Conservation (phyloP, 2,888 invertebrate species). For the Eumacrocentrus americanus region DNA sequence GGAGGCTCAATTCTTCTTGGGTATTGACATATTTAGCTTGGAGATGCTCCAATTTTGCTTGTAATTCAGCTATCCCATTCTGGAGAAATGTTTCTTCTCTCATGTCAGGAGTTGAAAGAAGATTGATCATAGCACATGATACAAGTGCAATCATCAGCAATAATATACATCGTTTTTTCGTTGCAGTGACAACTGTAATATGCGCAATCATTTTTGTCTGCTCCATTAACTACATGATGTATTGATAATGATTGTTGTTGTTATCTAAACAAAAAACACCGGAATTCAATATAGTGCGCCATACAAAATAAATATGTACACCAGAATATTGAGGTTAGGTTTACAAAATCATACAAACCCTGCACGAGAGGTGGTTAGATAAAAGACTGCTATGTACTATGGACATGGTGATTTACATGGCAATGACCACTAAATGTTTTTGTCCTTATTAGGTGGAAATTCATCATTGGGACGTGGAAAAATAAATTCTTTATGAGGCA, state of each 20-base stretch:
- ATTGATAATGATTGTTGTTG: not conserved
- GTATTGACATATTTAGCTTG: conserved; percentile 79
- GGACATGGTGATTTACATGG: too few relatives aligned
- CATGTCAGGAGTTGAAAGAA: conserved; percentile 50
- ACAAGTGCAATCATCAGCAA: conserved; percentile 50
- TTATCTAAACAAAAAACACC: too few relatives aligned
- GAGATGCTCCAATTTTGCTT: conserved; percentile 78
- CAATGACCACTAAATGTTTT: too few relatives aligned
- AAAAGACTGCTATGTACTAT: too few relatives aligned
- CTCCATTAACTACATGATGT: conserved; percentile 10
- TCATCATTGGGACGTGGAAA: too few relatives aligned
- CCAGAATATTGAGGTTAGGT: too few relatives aligned
- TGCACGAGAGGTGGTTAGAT: too few relatives aligned
- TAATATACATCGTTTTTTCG: conserved; percentile 51
- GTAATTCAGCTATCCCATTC: conserved; percentile 73
- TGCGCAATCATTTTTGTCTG: conserved; percentile 46
- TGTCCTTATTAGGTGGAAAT: too few relatives aligned
- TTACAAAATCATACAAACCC: too few relatives aligned
- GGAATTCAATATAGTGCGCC: too few relatives aligned
- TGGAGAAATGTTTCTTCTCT: conserved; percentile 52
- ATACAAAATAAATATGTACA: too few relatives aligned
- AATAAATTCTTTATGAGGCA: too few relatives aligned
- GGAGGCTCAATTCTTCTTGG: conserved; percentile 76
- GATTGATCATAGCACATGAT: conserved; percentile 53
- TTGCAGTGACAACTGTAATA: conserved; percentile 49